Percentiles rank a stretch among this genome's conserved stretches.
These are phyloP conservation scores for Pyralis farinalis DNA, from an alignment of 2,888 invertebrate genomes.

Conservation along the genomic window DNA sequence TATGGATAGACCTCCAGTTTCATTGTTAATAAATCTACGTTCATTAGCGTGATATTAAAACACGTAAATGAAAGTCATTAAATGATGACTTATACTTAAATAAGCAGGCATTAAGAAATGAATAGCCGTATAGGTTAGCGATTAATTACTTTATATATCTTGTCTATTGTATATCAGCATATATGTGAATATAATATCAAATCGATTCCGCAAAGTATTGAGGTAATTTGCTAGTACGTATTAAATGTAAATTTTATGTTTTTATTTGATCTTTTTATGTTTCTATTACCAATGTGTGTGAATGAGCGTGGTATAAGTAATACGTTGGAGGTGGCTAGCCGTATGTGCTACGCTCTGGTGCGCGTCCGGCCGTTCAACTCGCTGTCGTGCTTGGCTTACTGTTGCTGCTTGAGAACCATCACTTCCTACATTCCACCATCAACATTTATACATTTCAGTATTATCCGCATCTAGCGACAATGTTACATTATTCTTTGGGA, in stretches of 20 bases:
- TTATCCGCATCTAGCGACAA: neutral
- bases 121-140: neutral
- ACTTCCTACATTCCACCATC: constrained; percentile 57
- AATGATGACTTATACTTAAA: too few relatives aligned
- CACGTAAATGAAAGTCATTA: constrained; percentile 22
- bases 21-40: constrained; percentile 58
- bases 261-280: too few relatives aligned
- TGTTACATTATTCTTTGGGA: too few relatives aligned
- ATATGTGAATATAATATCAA: too few relatives aligned
- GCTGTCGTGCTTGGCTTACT: constrained; percentile 56
- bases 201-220: too few relatives aligned
- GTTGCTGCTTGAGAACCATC: constrained; percentile 58
- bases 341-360: constrained; percentile 61
- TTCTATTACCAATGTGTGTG: constrained; percentile 13
- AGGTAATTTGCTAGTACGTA: too few relatives aligned
- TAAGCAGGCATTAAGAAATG: neutral
- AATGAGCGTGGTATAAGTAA: constrained; percentile 26
- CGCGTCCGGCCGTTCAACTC: constrained; percentile 67
- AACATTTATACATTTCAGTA: constrained; percentile 24
- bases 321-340: constrained; percentile 47
- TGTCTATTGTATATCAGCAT: too few relatives aligned
- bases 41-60: constrained; percentile 45
- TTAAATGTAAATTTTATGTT: too few relatives aligned
- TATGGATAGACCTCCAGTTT: constrained; percentile 37
- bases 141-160: too few relatives aligned